A percentile compares a stretch with the other conserved stretches of the same genome.
Evolutionary conservation across 2,113 vertebrate genomes (phyloP).

Genomic region (mouse (Mus musculus)): GRCm39 chr5:70513001-70513500

Average conservation of each 20-base stretch:
- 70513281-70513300: background rate
- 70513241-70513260: background rate
- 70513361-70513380: background rate
- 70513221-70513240: background rate
- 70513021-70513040: background rate
- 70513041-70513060: background rate
- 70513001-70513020: slow-evolving; percentile 2
- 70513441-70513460: background rate
- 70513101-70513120: slow-evolving; percentile 30
- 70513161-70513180: slow-evolving; percentile 46
- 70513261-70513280: background rate
- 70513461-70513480: rapidly evolving
- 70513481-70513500: background rate
- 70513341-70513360: background rate
- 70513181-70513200: slow-evolving; percentile 23
- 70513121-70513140: slow-evolving; percentile 37
- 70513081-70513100: slow-evolving; percentile 43
- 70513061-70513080: background rate
- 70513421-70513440: background rate
- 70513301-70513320: background rate
- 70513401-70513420: background rate
- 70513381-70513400: background rate
- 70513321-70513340: background rate
- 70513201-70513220: background rate
- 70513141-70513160: background rate